Base-by-base conservation (phyloP, 2,888 invertebrate species). In the Helicoverpa assulta region DNA sequence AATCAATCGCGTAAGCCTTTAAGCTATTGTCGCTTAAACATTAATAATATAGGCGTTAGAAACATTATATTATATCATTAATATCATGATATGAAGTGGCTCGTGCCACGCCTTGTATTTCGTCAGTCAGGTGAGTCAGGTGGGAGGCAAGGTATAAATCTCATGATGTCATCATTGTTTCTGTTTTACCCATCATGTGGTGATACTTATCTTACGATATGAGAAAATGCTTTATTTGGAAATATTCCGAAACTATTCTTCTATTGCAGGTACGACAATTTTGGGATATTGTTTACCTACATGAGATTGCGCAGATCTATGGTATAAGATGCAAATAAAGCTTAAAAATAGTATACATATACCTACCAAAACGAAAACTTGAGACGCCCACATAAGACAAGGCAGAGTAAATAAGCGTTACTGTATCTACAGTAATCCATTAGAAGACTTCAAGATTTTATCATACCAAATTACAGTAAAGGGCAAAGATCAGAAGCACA, bases 91-190 rank as follows among this genome's bases (percentile, higher is more conserved):
- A 77, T 69, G 67, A 68, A 60, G 58, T 65, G 64, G 58, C 53
- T 69, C 14, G 12, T 21, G 62, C 70, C 73, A 47, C 82, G 59
- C 84, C 80, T 82, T 33, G 8, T 59, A 68, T 84, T 82, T 70
- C 84, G 67, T 62, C 62, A 84, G 59, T 50, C 59, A 51, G 19
- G 78, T 82, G 67, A 84, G 59, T 50, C 59, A 51, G 19, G 78
- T 82, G 67, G 76, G 74, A 80, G 64, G 59, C 53, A 19, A 53
- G 56, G 67, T 73, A 75, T 67, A 56, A 72, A 76, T 80, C 76
- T 67, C 62, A 75, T 55, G 43, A 47, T 76, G 73, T 72, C 77
- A 69, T 77, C 52, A 74, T 71, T 67, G 19, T 69, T 53, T 53
- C 63, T 21, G 5, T 60, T 68, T 74, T 77, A 73, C 40, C 40